These are phyloP conservation scores for Drosophila hamatofila DNA, from an alignment of 2,888 invertebrate genomes.

Conservation along the genomic window DNA sequence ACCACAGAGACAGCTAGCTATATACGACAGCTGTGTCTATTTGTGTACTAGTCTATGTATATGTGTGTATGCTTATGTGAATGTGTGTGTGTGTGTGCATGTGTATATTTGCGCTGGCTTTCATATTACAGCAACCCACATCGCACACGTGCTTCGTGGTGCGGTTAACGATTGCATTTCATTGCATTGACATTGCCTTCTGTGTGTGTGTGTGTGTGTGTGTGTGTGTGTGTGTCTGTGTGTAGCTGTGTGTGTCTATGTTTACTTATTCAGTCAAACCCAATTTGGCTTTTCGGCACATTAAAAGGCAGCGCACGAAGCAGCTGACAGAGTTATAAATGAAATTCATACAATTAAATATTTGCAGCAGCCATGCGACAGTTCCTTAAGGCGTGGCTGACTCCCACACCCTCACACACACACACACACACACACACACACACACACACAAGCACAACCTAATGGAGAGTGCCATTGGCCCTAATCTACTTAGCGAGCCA, in stretches of 20 bases:
- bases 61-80: neutral
- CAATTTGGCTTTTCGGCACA: conserved; percentile 69
- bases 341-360: conserved; percentile 65
- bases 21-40: neutral
- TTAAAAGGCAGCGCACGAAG: conserved; percentile 38
- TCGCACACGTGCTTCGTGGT: conserved; percentile 57
- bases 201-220: conserved; percentile 1
- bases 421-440: neutral
- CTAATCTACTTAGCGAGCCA: conserved; percentile 72
- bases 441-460: no score
- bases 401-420: neutral
- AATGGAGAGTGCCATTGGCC: conserved; percentile 59
- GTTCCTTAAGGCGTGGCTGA: conserved; percentile 19
- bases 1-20: conserved; percentile 1
- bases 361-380: conserved; percentile 43
- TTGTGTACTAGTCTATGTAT: neutral
- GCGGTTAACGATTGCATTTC: conserved; percentile 63
- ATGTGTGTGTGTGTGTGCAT: neutral
- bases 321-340: conserved; percentile 51
- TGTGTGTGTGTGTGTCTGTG: neutral
- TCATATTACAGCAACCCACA: conserved; percentile 49
- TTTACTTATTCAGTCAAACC: conserved; percentile 60
- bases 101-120: conserved; percentile 47
- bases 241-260: neutral
- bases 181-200: conserved; percentile 40